Conservation (phyloP, 2,113 vertebrate species). For the Corythornis vintsioides region DNA sequence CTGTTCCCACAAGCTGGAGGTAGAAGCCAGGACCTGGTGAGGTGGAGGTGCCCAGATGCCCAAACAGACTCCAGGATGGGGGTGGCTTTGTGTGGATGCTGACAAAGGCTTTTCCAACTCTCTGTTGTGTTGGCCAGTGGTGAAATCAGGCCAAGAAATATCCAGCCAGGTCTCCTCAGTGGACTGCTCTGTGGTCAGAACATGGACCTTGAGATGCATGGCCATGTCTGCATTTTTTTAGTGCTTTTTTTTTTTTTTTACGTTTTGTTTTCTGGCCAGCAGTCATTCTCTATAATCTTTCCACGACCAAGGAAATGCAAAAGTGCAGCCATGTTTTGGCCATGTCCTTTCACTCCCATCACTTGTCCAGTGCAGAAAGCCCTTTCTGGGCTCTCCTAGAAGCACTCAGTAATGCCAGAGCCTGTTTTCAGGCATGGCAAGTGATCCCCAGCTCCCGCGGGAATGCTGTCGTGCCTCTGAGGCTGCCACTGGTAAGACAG, state of each 20-base stretch:
- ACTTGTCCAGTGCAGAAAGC: not conserved
- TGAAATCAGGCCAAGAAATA: not conserved
- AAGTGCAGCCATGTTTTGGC: not conserved
- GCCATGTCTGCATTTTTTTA: not conserved
- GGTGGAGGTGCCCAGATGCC: not conserved
- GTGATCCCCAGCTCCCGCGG: not conserved
- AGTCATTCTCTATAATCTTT: not conserved
- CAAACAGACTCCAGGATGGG: accelerated
- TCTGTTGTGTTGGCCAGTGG: accelerated
- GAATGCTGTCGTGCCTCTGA: not conserved
- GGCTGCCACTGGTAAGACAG: not conserved
- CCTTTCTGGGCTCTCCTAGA: not conserved
- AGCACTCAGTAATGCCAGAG: not conserved
- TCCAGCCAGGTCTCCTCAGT: not conserved
- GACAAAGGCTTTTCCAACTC: not conserved
- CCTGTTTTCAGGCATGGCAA: conserved; percentile 4
- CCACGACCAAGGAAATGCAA: accelerated
- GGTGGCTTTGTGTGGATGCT: not conserved
- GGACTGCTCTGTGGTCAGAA: not conserved
- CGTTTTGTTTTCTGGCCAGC: no score
- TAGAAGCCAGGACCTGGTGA: not conserved
- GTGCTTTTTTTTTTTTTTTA: no score
- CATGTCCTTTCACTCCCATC: accelerated
- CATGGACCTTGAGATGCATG: not conserved
- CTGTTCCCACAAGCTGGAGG: not conserved